These are phyloP conservation scores for Papilio polytes DNA, from an alignment of 1,140 invertebrate species.

Conservation along the genomic window DNA sequence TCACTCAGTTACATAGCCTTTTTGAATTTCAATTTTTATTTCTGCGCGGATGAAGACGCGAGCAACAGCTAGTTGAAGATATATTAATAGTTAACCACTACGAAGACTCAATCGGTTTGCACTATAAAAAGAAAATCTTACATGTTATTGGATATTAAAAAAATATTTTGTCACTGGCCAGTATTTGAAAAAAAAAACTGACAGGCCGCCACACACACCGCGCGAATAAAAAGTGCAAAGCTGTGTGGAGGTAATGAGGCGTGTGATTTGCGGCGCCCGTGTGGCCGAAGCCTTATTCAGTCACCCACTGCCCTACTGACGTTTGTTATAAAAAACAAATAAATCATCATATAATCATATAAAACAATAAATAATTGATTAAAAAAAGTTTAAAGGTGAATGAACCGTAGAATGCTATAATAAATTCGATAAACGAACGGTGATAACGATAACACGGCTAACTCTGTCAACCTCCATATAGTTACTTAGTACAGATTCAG, in stretches of 20 bases:
- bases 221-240: conserved; percentile 24
- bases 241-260: conserved; percentile 51
- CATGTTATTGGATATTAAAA: conserved; percentile 24
- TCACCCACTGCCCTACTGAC: conserved; percentile 68
- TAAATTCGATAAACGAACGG: no score
- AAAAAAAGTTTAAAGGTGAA: no score
- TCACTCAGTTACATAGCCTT: no score
- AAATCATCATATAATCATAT: no score
- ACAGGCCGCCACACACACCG: conserved; percentile 36
- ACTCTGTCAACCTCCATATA: no score
- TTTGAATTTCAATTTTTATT: no score
- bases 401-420: no score
- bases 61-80: no score
- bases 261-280: conserved; percentile 51
- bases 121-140: conserved; percentile 9
- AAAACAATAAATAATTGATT: not conserved
- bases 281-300: conserved; percentile 60
- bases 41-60: no score
- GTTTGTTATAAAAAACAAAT: conserved; percentile 39
- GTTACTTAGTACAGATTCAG: no score
- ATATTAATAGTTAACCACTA: no score
- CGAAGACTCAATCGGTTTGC: not conserved
- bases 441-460: no score
- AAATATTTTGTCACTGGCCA: conserved; percentile 27
- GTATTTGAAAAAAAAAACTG: conserved; percentile 35